Base-by-base conservation (phyloP, 2,113 vertebrate species). In the Phoenicopterus ruber region DNA sequence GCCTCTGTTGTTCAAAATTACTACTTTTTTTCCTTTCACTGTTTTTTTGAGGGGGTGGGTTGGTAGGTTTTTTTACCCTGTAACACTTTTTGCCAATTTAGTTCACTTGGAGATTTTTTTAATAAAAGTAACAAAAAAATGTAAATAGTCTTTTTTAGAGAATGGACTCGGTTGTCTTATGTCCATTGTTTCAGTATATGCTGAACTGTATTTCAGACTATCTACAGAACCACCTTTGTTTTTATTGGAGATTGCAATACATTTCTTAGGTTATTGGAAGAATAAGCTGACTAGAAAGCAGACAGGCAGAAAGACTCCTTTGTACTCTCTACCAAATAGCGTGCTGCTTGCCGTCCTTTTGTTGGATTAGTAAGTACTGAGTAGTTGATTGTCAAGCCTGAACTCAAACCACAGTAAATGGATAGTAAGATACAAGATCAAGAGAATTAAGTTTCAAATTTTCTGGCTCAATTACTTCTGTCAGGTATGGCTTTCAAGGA, bases 21-120 rank as follows among this genome's bases (percentile, higher is more conserved):
- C 17, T 12, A 0, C 47, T 69, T 47, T 46, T 36, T 28, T 15
- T 10, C 3, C 2, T 50, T 49, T 26, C 2, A 1, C 6, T 54
- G 11, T 25, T 16, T 50, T 46, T 29, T 26, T 21, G 21, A 7
- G 17, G 21, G 8, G 10, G 40, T 1, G 5, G 10, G 7, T 31
- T 40, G 17, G 5, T 54, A 74, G 6, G 8, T 67, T 66, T 15
- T 21, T 79, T 71, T 73, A 79, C 36, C 22, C 21, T 73, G 9
- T 36, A 67, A 44, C 2, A 6, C 10, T 88, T 90, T 67, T 13
- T 65, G 26, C 14, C 7, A 38, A 6, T 89, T 69, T 72, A 26
- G 8, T 73, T 90, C 3, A 4, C 54, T 77, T 65, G 16, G 9
- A 66, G 13, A 7, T 34, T 31, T 59, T 52, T 50, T 49, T 38